phyloP scores from a whole-genome alignment of 2,888 invertebrate species.

The Yponomeuta malinellus region DNA sequence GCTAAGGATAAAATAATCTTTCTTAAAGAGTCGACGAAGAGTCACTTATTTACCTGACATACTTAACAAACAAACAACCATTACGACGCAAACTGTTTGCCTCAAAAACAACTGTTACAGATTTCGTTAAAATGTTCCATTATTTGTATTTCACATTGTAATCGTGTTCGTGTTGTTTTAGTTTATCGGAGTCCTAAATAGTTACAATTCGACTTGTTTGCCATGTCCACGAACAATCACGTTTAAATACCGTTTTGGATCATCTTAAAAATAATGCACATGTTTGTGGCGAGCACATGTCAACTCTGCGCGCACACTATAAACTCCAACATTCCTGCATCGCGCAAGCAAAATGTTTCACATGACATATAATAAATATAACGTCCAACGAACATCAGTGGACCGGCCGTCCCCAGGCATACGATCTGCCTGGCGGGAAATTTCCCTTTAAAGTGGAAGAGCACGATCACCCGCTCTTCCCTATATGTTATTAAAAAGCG shows the following conservation, averaged over 20 bases:
- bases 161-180: constrained; percentile 15
- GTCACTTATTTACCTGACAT: background rate
- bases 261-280: background rate
- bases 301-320: too few relatives aligned
- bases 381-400: too few relatives aligned
- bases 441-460: too few relatives aligned
- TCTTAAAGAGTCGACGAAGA: too few relatives aligned
- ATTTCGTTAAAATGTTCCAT: constrained; percentile 19
- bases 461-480: too few relatives aligned
- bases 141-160: constrained; percentile 24
- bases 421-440: too few relatives aligned
- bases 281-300: too few relatives aligned
- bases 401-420: too few relatives aligned
- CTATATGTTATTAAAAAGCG: background rate
- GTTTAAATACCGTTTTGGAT: background rate
- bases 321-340: too few relatives aligned
- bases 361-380: too few relatives aligned
- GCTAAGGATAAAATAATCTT: too few relatives aligned
- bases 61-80: background rate
- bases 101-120: background rate
- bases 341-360: too few relatives aligned
- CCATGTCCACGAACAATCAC: background rate
- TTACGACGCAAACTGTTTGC: background rate
- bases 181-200: constrained; percentile 14
- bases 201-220: background rate